These are phyloP conservation scores for Grapholita molesta DNA, from an alignment of 1,140 invertebrate species.

Conservation along the genomic window DNA sequence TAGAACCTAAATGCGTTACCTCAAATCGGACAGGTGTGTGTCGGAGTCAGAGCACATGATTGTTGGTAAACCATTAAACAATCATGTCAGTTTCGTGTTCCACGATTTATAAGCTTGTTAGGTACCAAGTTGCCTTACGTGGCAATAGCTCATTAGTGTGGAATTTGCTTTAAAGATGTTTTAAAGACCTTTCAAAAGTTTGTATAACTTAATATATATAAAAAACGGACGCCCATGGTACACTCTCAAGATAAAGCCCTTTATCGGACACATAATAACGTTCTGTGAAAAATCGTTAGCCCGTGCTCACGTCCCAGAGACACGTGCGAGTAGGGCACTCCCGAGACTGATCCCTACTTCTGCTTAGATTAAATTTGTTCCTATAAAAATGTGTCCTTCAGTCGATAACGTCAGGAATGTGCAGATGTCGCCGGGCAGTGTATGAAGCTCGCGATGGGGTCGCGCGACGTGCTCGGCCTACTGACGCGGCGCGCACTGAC, in stretches of 20 bases:
- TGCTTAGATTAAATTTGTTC: constrained; percentile 76
- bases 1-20: too few species aligned
- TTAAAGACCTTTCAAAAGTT: too few species aligned
- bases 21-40: too few species aligned
- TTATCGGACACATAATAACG: constrained; percentile 62
- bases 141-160: too few species aligned
- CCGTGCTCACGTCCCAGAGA: constrained; percentile 54
- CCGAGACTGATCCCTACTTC: constrained; percentile 69
- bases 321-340: constrained; percentile 64
- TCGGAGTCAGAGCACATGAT: too few species aligned
- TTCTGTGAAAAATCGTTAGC: constrained; percentile 67
- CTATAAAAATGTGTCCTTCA: constrained; percentile 68
- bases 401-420: constrained; percentile 68
- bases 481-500: constrained; percentile 31
- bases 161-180: too few species aligned
- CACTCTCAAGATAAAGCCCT: constrained; percentile 50
- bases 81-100: too few species aligned
- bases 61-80: too few species aligned
- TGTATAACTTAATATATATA: too few species aligned
- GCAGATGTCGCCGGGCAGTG: constrained; percentile 66
- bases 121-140: too few species aligned
- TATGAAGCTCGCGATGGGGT: constrained; percentile 66
- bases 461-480: constrained; percentile 59
- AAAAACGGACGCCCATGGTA: constrained; percentile 31
- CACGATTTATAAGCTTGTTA: too few species aligned